Percentiles rank a stretch among this genome's conserved stretches.
Conservation (phyloP, 2,888 invertebrate species). For the Hipparchia semele region DNA sequence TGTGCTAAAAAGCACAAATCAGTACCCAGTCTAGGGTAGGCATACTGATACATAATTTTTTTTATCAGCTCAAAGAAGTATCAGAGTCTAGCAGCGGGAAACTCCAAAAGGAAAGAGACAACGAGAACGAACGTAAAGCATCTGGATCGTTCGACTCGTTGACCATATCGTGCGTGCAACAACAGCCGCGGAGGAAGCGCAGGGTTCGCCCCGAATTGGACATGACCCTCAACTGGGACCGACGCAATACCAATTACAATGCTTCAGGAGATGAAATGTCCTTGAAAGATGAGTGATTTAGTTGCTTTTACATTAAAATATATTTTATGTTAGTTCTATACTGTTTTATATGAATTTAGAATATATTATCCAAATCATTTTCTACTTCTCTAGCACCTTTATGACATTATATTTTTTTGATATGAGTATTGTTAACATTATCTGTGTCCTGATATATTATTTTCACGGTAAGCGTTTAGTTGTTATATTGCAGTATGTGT, state of each 20-base stretch:
- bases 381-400: background rate
- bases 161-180: constrained; percentile 51
- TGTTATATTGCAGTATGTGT: constrained; percentile 42
- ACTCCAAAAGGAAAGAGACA: constrained; percentile 22
- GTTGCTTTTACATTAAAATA: background rate
- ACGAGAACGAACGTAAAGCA: constrained; percentile 41
- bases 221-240: constrained; percentile 39
- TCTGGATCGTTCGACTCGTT: constrained; percentile 46
- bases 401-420: background rate
- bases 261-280: constrained; percentile 46
- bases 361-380: background rate
- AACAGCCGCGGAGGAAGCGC: constrained; percentile 51
- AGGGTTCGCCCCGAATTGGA: constrained; percentile 40
- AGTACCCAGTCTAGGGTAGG: too few species aligned
- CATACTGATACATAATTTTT: background rate
- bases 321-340: constrained; percentile 6
- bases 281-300: constrained; percentile 37
- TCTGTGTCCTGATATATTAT: background rate
- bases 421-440: background rate
- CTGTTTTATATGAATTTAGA: background rate
- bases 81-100: constrained; percentile 29
- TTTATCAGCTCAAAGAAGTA: constrained; percentile 37
- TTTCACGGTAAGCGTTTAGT: constrained; percentile 19
- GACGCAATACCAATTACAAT: constrained; percentile 29
- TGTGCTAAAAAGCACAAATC: too few species aligned